Evolutionary conservation across 2,888 invertebrate species (phyloP).

Genomic region (Apodemia hepburni): DNA sequence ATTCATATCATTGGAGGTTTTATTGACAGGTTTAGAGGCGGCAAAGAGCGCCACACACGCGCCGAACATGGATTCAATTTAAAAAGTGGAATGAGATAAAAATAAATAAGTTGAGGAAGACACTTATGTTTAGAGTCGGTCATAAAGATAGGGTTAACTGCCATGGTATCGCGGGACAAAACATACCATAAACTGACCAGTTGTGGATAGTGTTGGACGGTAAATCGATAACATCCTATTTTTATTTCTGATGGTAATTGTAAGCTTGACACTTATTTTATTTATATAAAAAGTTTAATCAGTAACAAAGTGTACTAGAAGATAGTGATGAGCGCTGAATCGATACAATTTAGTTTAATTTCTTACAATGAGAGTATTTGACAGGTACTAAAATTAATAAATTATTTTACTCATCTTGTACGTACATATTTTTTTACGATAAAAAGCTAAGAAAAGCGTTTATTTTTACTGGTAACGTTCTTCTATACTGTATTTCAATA

Average conservation of each 20-base stretch:
- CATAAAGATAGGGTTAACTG: slow-evolving; percentile 80
- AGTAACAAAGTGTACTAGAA: not conserved
- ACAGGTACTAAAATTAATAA: no score
- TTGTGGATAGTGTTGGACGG: slow-evolving; percentile 55
- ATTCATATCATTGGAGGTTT: slow-evolving; percentile 56
- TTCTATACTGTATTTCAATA: no score
- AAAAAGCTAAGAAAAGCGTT: no score
- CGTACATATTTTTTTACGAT: no score
- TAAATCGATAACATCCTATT: slow-evolving; percentile 36
- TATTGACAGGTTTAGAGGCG: slow-evolving; percentile 74
- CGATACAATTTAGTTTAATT: not conserved
- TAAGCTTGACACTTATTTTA: slow-evolving; percentile 7
- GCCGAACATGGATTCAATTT: slow-evolving; percentile 75
- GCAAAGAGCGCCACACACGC: slow-evolving; percentile 68
- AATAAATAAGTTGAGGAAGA: slow-evolving; percentile 77
- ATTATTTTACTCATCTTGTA: no score
- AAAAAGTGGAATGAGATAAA: slow-evolving; percentile 78
- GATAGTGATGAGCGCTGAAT: slow-evolving; percentile 1
- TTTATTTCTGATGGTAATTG: not conserved
- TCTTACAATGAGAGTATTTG: no score
- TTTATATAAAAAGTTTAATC: not conserved
- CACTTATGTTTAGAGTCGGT: slow-evolving; percentile 77
- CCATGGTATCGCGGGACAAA: slow-evolving; percentile 72
- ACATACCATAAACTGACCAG: slow-evolving; percentile 76
- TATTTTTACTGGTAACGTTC: no score